Conservation (phyloP, 2,797 vertebrate genomes). For the Sebastes aleutianus region DNA sequence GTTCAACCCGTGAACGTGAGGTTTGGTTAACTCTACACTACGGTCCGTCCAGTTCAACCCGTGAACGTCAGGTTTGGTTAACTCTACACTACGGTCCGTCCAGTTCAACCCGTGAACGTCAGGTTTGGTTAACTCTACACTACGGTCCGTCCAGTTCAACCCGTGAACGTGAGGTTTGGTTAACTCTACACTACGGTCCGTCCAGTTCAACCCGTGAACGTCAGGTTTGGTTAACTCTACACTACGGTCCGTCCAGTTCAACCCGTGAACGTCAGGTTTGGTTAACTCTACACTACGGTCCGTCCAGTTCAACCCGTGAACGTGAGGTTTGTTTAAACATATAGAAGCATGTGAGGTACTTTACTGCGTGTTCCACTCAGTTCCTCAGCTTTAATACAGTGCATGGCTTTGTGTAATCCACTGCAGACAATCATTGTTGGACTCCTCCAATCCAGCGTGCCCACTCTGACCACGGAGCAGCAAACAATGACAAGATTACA, state of each 20-base stretch:
- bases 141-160: too few relatives aligned
- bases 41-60: too few relatives aligned
- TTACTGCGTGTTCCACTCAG: not conserved
- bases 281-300: too few relatives aligned
- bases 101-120: too few relatives aligned
- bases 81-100: too few relatives aligned
- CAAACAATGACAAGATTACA: slow-evolving; percentile 79
- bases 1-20: too few relatives aligned
- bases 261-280: not conserved
- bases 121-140: too few relatives aligned
- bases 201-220: not conserved
- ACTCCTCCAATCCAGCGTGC: slow-evolving; percentile 50
- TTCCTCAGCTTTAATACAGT: slow-evolving; percentile 23
- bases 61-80: too few relatives aligned
- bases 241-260: not conserved
- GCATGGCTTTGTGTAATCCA: slow-evolving; percentile 59
- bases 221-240: not conserved
- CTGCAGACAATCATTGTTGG: slow-evolving; percentile 33
- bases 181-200: too few relatives aligned
- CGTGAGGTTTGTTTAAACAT: not conserved
- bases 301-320: not conserved
- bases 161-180: too few relatives aligned
- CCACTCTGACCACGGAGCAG: slow-evolving; percentile 55
- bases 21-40: too few relatives aligned
- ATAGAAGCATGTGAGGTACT: not conserved